phyloP scores from a whole-genome alignment of 1,140 invertebrate genomes.

The Grapholita molesta region DNA sequence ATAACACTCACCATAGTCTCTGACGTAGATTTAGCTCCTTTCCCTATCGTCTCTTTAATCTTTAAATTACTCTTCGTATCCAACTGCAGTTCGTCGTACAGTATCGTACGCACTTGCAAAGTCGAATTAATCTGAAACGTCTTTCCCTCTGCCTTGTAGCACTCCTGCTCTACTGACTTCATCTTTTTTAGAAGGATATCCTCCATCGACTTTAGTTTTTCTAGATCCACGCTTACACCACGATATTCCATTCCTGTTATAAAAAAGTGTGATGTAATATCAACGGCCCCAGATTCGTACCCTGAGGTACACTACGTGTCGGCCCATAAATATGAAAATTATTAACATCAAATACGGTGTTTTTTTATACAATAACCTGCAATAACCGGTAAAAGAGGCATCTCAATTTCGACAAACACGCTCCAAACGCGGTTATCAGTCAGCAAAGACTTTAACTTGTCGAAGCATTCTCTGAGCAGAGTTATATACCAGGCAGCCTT shows the following conservation, averaged over 20 bases:
- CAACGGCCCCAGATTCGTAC: slow-evolving; percentile 17
- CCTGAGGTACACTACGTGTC: slow-evolving; percentile 11
- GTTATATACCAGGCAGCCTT: slow-evolving; percentile 47
- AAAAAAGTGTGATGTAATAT: slow-evolving; percentile 11
- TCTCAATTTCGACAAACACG: slow-evolving; percentile 76
- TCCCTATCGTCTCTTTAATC: slow-evolving; percentile 68
- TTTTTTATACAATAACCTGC: slow-evolving; percentile 54
- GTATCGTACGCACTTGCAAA: slow-evolving; percentile 74
- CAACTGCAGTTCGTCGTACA: slow-evolving; percentile 79
- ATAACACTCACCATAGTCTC: slow-evolving; percentile 75
- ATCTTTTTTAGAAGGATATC: slow-evolving; percentile 55
- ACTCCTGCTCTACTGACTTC: slow-evolving; percentile 62
- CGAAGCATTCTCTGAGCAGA: slow-evolving; percentile 32
- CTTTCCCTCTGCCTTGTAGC: slow-evolving; percentile 70
- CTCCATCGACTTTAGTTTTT: slow-evolving; percentile 68
- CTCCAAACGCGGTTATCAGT: slow-evolving; percentile 58
- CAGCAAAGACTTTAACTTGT: slow-evolving; percentile 25
- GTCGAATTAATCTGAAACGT: slow-evolving; percentile 77
- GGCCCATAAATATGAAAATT: no score
- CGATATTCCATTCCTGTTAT: slow-evolving; percentile 70
- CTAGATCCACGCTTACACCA: slow-evolving; percentile 65
- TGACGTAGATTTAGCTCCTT: slow-evolving; percentile 78
- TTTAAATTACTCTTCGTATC: slow-evolving; percentile 65
- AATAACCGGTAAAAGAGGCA: slow-evolving; percentile 74
- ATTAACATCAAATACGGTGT: no score